These are phyloP conservation scores for Agonum fuliginosum DNA, from an alignment of 2,888 invertebrate genomes.

Conservation along the genomic window DNA sequence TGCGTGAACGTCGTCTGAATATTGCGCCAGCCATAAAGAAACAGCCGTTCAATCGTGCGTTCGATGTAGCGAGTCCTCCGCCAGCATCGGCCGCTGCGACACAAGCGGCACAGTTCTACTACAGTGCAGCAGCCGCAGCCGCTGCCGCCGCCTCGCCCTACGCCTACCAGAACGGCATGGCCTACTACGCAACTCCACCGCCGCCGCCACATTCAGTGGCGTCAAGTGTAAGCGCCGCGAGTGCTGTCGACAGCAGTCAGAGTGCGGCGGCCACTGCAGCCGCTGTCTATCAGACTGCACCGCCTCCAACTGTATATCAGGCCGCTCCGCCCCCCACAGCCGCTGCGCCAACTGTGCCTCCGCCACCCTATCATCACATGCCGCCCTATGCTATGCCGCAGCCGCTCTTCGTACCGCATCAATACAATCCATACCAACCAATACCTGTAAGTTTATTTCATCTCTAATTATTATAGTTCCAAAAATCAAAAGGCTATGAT, in stretches of 20 bases:
- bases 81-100: conserved; percentile 68
- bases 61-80: conserved; percentile 75
- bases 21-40: conserved; percentile 92
- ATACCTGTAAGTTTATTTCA: conserved; percentile 70
- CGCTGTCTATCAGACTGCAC: background rate
- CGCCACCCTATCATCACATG: conserved; percentile 70
- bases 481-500: too few relatives aligned
- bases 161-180: conserved; percentile 70
- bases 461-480: background rate
- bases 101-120: conserved; percentile 67
- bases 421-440: conserved; percentile 73
- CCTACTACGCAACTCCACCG: conserved; percentile 69
- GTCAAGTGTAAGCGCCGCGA: too few relatives aligned
- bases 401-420: conserved; percentile 71
- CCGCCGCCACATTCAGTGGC: too few relatives aligned
- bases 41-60: conserved; percentile 74
- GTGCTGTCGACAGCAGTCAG: conserved; percentile 30
- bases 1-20: conserved; percentile 88
- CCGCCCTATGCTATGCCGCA: conserved; percentile 71
- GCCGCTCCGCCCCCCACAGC: conserved; percentile 64
- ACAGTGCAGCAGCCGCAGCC: conserved; percentile 69
- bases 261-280: conserved; percentile 68
- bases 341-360: conserved; percentile 70
- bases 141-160: conserved; percentile 70
- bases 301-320: background rate